phyloP scores from a whole-genome alignment of 2,797 vertebrate species.

The Enteromius trimaculatus region DNA sequence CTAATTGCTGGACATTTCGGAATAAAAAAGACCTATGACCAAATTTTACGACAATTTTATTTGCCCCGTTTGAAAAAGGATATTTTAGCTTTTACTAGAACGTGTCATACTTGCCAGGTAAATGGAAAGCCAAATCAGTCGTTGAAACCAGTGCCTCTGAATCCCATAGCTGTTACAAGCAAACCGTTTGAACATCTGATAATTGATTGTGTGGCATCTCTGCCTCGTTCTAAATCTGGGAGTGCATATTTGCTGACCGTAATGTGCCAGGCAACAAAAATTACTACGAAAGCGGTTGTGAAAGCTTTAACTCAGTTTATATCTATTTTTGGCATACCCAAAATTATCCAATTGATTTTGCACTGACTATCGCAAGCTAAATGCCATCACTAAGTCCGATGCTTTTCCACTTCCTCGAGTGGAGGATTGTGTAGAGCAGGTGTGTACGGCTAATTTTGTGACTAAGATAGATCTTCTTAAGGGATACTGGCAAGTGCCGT shows the following conservation, averaged over 20 bases:
- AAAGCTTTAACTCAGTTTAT: not conserved
- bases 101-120: not conserved
- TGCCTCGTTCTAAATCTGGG: not conserved
- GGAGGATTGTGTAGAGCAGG: not conserved
- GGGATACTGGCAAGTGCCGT: not conserved
- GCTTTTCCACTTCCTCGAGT: not conserved
- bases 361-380: not conserved
- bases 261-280: not conserved
- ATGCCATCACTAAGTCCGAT: not conserved
- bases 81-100: not conserved
- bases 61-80: not conserved
- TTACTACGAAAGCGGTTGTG: not conserved
- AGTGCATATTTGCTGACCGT: not conserved
- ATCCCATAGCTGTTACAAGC: not conserved
- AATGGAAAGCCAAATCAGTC: not conserved
- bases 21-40: not conserved
- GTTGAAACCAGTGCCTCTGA: not conserved
- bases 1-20: not conserved
- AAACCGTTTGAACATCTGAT: not conserved
- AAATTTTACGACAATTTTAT: not conserved
- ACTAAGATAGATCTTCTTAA: not conserved
- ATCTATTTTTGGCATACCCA: constrained; percentile 5
- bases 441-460: not conserved
- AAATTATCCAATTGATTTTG: not conserved
- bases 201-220: not conserved